phyloP scores from a whole-genome alignment of 2,113 vertebrate genomes.

The Eubucco bourcierii region DNA sequence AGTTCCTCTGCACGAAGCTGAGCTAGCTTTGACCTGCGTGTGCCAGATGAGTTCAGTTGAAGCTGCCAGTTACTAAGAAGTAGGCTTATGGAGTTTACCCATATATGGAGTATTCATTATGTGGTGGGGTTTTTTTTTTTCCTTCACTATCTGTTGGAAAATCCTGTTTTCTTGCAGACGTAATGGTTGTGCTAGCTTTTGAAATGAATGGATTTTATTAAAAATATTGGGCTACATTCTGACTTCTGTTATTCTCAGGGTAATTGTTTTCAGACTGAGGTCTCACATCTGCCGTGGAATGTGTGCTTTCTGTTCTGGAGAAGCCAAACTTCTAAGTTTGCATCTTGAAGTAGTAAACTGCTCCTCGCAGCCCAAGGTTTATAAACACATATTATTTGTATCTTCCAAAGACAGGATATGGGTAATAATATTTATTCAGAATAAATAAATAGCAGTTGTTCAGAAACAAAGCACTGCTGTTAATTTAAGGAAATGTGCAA shows the following conservation, averaged over 20 bases:
- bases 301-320: background rate
- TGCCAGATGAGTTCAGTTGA: background rate
- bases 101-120: background rate
- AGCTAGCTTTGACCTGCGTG: background rate
- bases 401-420: slow-evolving; percentile 10
- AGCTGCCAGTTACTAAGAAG: background rate
- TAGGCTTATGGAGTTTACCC: background rate
- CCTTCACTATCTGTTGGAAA: background rate
- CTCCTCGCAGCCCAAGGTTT: background rate
- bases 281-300: background rate
- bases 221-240: background rate
- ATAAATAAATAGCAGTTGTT: slow-evolving; percentile 23
- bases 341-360: slow-evolving; percentile 35
- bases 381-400: background rate
- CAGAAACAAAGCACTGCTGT: slow-evolving; percentile 7
- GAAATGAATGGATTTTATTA: background rate
- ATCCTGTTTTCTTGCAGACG: background rate
- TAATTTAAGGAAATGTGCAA: background rate
- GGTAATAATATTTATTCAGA: background rate
- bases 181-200: background rate
- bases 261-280: background rate
- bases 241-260: background rate
- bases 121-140: background rate
- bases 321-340: background rate
- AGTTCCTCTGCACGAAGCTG: background rate